Evolutionary conservation across 1,140 invertebrate species (phyloP), one percentile per base, ranked within the genome.

Genomic region (Brachionus plicatilis): DNA sequence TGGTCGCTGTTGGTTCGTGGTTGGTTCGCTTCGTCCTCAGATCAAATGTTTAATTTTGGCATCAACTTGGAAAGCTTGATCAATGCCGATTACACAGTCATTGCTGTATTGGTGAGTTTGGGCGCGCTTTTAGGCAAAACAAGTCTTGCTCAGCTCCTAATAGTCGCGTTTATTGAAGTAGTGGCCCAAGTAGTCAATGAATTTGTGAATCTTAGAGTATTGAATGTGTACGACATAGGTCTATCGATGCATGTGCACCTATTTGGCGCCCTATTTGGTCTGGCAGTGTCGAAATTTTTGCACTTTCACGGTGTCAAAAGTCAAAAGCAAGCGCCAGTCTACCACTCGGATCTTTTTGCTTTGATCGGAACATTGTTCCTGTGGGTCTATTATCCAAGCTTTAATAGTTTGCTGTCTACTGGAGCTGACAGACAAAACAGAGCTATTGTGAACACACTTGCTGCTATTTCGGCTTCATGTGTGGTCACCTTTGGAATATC

Each of bases 231-330:
- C 41, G 92, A 93, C 86, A 89, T 92, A 43, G 92, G 96, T n/a
- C 95, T 41, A 8, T 97, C 96, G 1, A 96, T 98, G 88, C 94
- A 94, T 79, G 94, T 98, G 68, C 96, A 98, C 86, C 92, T 93
- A 0, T 98, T 97, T 88, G 96, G 96, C 0, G 96, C 96, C 27
- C 97, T 98, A 88, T 99, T 97, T 88, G 96, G 96, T 6, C 88
- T 98, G 33, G 94, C 93, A 0, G 93, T 93, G 3, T 95, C 95
- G 80, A 91, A 93, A 85, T 92, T 94, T 65, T 85, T 92, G 5
- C 90, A 89, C 82, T 86, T 86, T 12, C 84, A 86, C 20, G 85
- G 87, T 4, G 89, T 91, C 83, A 89, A 92, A 85, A 89, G 92
- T 1, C 80, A 85, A 8, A 91, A 91, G 41, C 93, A 94, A 88